Percentiles rank a stretch among this genome's conserved stretches.
These are phyloP conservation scores for Chaetodon auriga DNA, from an alignment of 2,113 vertebrate species.

Conservation along the genomic window DNA sequence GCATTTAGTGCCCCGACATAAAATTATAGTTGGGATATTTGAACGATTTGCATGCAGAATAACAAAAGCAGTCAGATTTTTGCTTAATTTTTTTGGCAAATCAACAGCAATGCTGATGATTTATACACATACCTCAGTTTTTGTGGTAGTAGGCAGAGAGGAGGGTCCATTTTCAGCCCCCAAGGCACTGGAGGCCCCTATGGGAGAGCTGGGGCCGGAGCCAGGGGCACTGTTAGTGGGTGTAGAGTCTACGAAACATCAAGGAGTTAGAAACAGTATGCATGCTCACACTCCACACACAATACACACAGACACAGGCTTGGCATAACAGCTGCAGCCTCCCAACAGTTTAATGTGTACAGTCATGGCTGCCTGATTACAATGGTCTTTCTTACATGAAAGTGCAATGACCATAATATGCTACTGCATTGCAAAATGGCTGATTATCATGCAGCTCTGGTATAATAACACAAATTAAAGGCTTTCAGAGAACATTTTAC, in stretches of 20 bases:
- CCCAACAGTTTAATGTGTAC: constrained; percentile 54
- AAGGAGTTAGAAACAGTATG: constrained; percentile 59
- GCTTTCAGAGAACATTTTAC: constrained; percentile 7
- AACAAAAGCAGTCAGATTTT: neutral
- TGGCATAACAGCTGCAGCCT: constrained; percentile 52
- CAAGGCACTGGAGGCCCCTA: constrained; percentile 90
- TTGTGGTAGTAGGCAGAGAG: constrained; percentile 88
- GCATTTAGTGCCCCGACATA: constrained; percentile 21
- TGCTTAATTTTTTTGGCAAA: constrained; percentile 23
- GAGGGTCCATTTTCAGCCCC: constrained; percentile 92
- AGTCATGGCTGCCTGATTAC: constrained; percentile 47
- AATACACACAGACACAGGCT: constrained; percentile 39
- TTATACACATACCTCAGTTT: constrained; percentile 89
- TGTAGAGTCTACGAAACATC: constrained; percentile 88
- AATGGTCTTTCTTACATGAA: constrained; percentile 36
- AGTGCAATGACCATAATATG: constrained; percentile 27
- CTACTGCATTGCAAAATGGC: constrained; percentile 26
- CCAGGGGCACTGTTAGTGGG: constrained; percentile 94
- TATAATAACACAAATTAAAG: neutral
- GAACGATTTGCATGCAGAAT: constrained; percentile 13
- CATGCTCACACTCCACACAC: constrained; percentile 47
- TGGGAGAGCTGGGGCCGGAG: constrained; percentile 96
- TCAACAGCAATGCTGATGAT: constrained; percentile 16
- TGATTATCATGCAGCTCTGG: constrained; percentile 6
- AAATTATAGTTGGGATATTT: constrained; percentile 39